Evolutionary conservation across 2,113 vertebrate genomes (phyloP).

Genomic region (Cephalopholis sonnerati): DNA sequence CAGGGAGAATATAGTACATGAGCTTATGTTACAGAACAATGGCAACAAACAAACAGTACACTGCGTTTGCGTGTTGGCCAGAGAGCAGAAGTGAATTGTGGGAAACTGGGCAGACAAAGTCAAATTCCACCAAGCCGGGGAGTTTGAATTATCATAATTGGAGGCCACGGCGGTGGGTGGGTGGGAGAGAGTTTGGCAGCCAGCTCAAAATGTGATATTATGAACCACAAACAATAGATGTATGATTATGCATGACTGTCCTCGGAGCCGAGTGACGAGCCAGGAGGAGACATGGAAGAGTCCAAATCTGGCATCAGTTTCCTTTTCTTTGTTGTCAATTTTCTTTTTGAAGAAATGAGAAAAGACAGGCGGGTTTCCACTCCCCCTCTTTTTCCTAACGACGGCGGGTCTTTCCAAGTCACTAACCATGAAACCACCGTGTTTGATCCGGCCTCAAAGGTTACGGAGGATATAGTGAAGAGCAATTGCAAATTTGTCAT

Average conservation of each 20-base stretch:
- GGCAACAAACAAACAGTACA: constrained; percentile 11
- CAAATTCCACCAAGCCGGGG: constrained; percentile 59
- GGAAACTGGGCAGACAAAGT: constrained; percentile 56
- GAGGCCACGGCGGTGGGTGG: constrained; percentile 39
- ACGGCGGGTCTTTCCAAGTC: constrained; percentile 26
- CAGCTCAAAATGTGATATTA: constrained; percentile 70
- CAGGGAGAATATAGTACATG: neutral
- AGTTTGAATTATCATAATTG: constrained; percentile 76
- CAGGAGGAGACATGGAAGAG: constrained; percentile 7
- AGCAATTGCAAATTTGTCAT: constrained; percentile 21
- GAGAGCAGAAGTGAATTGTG: constrained; percentile 53
- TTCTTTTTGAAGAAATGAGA: constrained; percentile 31
- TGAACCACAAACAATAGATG: constrained; percentile 70
- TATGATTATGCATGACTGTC: constrained; percentile 42
- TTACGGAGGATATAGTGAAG: neutral
- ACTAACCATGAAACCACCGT: constrained; percentile 22
- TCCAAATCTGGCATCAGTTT: constrained; percentile 49
- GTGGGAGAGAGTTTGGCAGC: constrained; percentile 36
- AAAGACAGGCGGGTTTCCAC: neutral
- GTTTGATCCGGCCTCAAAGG: constrained; percentile 30
- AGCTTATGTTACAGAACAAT: constrained; percentile 1
- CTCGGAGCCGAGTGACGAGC: neutral
- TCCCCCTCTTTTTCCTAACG: neutral
- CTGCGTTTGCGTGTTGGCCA: constrained; percentile 15
- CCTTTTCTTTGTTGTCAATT: constrained; percentile 49